Conservation (phyloP, 2,113 vertebrate species). For the Irena cyanogastra region DNA sequence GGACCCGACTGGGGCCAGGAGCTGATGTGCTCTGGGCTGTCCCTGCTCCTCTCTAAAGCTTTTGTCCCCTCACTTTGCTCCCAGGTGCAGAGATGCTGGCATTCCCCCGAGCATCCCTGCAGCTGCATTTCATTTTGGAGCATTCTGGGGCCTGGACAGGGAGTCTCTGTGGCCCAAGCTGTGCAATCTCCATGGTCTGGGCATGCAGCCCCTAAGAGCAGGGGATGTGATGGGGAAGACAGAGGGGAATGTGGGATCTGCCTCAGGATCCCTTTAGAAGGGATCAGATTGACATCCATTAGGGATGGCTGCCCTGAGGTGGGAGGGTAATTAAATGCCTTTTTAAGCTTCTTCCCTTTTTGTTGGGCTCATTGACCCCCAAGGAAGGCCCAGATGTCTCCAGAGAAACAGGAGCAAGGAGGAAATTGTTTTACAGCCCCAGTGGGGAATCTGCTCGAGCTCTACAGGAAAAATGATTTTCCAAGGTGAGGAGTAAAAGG, state of each 20-base stretch:
- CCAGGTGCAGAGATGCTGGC: neutral
- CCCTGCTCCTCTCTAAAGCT: fast-evolving
- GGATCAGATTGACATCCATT: neutral
- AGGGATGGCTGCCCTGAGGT: neutral
- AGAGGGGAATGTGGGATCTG: fast-evolving
- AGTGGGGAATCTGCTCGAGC: neutral
- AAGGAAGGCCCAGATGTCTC: neutral
- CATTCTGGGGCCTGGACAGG: neutral
- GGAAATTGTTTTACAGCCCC: neutral
- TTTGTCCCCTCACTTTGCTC: neutral
- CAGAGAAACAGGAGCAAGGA: neutral
- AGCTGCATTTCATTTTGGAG: neutral
- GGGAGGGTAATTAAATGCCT: neutral
- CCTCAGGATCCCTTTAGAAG: neutral
- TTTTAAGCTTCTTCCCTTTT: neutral
- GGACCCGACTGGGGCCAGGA: neutral
- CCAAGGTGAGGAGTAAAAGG: neutral
- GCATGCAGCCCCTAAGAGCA: fast-evolving
- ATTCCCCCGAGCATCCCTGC: neutral
- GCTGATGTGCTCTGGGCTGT: fast-evolving
- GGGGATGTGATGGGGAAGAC: neutral
- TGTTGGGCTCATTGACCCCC: neutral
- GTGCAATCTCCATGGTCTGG: fast-evolving
- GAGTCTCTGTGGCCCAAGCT: fast-evolving
- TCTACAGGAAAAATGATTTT: neutral